Conservation (phyloP, 2,113 vertebrate species). For the Irena cyanogastra region DNA sequence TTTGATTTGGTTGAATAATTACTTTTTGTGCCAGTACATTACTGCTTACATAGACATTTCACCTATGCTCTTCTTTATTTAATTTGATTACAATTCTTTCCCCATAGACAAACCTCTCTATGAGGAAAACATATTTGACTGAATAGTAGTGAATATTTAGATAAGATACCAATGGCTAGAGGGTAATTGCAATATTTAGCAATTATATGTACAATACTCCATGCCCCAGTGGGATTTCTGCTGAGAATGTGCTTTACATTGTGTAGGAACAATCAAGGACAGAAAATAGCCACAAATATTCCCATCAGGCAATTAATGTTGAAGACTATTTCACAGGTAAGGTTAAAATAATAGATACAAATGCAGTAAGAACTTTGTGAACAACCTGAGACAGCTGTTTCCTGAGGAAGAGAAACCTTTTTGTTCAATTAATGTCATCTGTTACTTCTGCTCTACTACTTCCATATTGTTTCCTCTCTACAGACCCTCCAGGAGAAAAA, state of each 20-base stretch:
- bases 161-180: conserved; percentile 20
- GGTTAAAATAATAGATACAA: conserved; percentile 6
- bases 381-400: background rate
- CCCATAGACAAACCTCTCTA: background rate
- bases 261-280: conserved; percentile 28
- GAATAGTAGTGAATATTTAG: background rate
- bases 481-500: background rate
- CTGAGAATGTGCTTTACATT: conserved; percentile 13
- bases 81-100: conserved; percentile 10
- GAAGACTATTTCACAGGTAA: background rate
- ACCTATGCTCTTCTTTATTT: background rate
- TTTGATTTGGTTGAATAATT: background rate
- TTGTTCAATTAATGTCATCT: background rate
- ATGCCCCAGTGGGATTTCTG: background rate
- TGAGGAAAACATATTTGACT: conserved; percentile 5
- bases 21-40: background rate
- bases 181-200: conserved; percentile 18
- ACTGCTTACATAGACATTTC: background rate
- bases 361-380: background rate
- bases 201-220: background rate
- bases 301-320: background rate
- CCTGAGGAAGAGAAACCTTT: background rate
- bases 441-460: conserved; percentile 29
- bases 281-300: conserved; percentile 7
- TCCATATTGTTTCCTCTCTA: background rate